Base-by-base conservation (phyloP, 2,797 vertebrate species). In the Urophycis tenuis region DNA sequence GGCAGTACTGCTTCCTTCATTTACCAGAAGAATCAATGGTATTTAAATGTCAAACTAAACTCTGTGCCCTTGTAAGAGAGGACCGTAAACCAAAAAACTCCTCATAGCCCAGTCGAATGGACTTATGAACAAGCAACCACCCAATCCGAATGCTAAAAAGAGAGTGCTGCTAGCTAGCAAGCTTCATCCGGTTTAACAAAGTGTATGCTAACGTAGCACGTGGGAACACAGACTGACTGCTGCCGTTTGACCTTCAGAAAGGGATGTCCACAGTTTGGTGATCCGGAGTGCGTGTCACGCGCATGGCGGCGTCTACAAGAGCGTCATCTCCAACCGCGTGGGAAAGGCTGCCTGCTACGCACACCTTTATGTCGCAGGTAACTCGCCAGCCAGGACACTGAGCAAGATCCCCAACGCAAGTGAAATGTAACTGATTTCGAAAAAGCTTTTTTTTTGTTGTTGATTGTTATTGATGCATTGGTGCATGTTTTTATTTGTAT, bases 341-440 rank as follows among this genome's bases (percentile, higher is more conserved):
- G 97, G 97, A 74, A 99, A 99, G 87, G 95, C 97, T 0, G 94
- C 96, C 0, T 98, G 97, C 87, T 99, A 99, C 0, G 96, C 97
- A 0, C 97, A 99, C 84, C 92, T 99, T 25, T 99, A 98, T 0
- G 94, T 99, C 82, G 94, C 95, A 4, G 97, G 97, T 98, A 29
- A 64, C 53, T 25, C 10, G n/a, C n/a, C 22, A 25, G 53, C 53
- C 9, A 5, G 0, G 53, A n/a, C 53, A 64, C 10, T 64, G n/a
- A 25, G 53, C 53, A 60, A n/a, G 49, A 3, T 49, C 15, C 88
- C 87, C 91, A 30, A 25, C 32, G 8, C 17, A 5, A 1, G 70
- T 1, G 17, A 6, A 12, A 32, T 0, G 2, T 3, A 3, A 64
- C 36, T 39, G 53, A 22, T 10, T 19, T 25, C 53, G n/a, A 64